Evolutionary conservation across 2,888 invertebrate species (phyloP), one percentile per base, ranked within the genome.

Genomic region (Odontomyia ornata): DNA sequence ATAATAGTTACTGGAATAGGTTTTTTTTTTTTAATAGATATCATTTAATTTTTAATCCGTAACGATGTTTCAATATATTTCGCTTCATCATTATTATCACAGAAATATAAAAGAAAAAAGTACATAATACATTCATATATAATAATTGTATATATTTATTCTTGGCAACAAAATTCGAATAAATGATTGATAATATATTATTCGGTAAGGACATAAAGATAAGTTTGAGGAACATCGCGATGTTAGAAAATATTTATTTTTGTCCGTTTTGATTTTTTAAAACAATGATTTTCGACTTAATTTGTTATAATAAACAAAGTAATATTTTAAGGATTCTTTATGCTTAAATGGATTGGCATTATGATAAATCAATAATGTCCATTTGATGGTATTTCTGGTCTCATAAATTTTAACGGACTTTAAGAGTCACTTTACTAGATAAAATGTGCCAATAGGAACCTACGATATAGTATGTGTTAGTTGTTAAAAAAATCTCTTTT

Each of bases 51-150:
- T 64, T 65, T 13, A n/a, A 28, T 65, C 18, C 25, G 36, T 65
- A 65, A 36, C 36, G 36, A 36, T 65, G 15, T 62, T 62, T 36
- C 36, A 52, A 52, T 52, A 52, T 52, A 52, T 52, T 30, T 65
- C 36, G 36, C n/a, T 65, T 65, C 65, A 65, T 65, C 65, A 65
- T 65, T 65, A 36, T 65, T 65, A 65, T 65, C 65, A 65, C 65
- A 65, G 65, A 65, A 65, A 65, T 36, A 60, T 60, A 60, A 60
- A 60, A 60, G 21, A 60, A 60, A 60, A 27, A 62, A 62, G 23
- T 11, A 13, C 60, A 60, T 60, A 52, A 15, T 52, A 52, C 52
- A 52, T 52, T 18, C 52, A 18, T 52, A 52, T 18, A 21, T 52
- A 18, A 18, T 52, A 15, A 7, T 52, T 15, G 15, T 52, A 52